phyloP scores from a whole-genome alignment of 1,140 invertebrate species.

The Plectus sambesii region DNA sequence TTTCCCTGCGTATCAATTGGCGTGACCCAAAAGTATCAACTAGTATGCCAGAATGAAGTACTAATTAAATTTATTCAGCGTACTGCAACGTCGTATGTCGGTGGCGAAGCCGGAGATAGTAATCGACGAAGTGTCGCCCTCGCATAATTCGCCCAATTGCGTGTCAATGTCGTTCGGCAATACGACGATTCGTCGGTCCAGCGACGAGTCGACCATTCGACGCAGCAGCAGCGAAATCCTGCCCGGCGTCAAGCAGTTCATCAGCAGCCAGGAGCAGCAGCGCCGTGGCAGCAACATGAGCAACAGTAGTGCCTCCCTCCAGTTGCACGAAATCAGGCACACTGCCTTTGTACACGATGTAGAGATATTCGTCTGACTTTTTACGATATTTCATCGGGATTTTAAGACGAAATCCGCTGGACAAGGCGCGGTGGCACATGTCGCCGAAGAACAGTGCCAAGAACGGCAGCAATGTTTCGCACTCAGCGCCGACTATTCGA shows the following conservation, averaged over 20 bases:
- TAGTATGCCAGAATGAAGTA: conserved; percentile 10
- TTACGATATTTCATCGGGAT: not conserved
- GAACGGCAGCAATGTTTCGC: no score
- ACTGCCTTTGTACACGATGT: conserved; percentile 22
- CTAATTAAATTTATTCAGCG: conserved; percentile 10
- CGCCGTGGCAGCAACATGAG: conserved; percentile 41
- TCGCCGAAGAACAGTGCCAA: no score
- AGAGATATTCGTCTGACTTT: conserved; percentile 28
- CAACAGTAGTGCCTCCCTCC: conserved; percentile 41
- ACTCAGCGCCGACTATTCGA: no score
- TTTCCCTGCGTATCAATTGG: no score
- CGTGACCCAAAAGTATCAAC: not conserved
- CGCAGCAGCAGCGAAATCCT: conserved; percentile 41
- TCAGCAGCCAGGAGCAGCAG: conserved; percentile 31
- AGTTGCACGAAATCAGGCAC: conserved; percentile 41
- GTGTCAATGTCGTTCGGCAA: not conserved
- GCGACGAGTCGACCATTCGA: conserved; percentile 37
- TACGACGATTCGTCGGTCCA: conserved; percentile 33
- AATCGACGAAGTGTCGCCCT: conserved; percentile 36
- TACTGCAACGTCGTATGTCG: conserved; percentile 24
- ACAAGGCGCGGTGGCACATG: no score
- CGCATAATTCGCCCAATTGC: conserved; percentile 1
- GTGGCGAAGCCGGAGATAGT: conserved; percentile 42
- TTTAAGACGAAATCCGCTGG: no score
- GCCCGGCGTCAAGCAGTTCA: conserved; percentile 33